Evolutionary conservation across 2,888 invertebrate species (phyloP).

Genomic region (Phaedon cochleariae): DNA sequence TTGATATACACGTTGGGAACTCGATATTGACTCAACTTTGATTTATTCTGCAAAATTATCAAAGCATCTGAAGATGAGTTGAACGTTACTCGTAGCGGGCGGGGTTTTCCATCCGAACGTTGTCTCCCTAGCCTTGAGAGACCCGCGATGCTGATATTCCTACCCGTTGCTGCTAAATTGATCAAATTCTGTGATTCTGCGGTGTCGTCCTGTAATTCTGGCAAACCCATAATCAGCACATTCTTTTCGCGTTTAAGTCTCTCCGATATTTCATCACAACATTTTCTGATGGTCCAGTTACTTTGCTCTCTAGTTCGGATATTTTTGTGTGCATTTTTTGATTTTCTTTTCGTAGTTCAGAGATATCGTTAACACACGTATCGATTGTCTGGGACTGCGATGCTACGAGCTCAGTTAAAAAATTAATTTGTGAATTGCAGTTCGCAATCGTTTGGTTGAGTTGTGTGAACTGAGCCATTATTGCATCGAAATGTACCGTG

Average conservation of each 20-base stretch:
- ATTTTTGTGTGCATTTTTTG: background rate
- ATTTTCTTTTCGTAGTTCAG: too few relatives aligned
- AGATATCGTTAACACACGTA: conserved; percentile 2
- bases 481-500: background rate
- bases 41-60: too few relatives aligned
- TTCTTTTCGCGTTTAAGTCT: conserved; percentile 1
- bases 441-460: background rate
- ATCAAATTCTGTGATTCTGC: background rate
- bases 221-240: background rate
- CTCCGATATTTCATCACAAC: background rate
- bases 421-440: conserved; percentile 2
- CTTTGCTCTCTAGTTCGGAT: background rate
- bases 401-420: too few relatives aligned
- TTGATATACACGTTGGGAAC: too few relatives aligned
- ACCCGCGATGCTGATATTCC: too few relatives aligned
- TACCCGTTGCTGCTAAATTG: background rate
- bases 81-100: too few relatives aligned
- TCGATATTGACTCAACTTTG: too few relatives aligned
- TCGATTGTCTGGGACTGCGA: background rate
- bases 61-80: too few relatives aligned
- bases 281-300: background rate
- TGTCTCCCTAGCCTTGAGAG: too few relatives aligned
- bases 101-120: too few relatives aligned
- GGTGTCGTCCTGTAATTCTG: background rate
- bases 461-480: conserved; percentile 5